Conservation (phyloP, 1,140 invertebrate genomes). For the Brachionus angularis region DNA sequence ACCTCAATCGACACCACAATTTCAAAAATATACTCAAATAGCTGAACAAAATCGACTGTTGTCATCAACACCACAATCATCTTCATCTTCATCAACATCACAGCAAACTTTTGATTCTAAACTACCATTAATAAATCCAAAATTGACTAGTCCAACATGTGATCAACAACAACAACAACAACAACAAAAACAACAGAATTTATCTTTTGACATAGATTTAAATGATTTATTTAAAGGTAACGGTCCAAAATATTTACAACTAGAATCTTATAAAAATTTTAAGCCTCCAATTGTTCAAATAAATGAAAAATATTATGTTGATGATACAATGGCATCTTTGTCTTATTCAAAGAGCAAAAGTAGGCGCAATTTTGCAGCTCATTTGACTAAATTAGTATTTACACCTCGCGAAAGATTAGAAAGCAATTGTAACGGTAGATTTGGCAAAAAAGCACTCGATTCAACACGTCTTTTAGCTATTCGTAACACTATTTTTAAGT, state of each 20-base stretch:
- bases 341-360: conserved; percentile 31
- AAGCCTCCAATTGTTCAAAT: background rate
- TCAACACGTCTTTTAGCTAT: background rate
- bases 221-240: conserved; percentile 30
- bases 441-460: conserved; percentile 32
- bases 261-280: conserved; percentile 6
- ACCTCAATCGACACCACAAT: too few species aligned
- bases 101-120: too few species aligned
- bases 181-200: background rate
- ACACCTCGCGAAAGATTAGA: conserved; percentile 20
- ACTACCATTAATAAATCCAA: too few species aligned
- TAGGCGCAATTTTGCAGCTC: conserved; percentile 18
- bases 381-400: conserved; percentile 26
- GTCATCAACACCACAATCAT: background rate
- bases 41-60: background rate
- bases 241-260: conserved; percentile 21
- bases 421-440: conserved; percentile 21
- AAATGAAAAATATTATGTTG: conserved; percentile 17
- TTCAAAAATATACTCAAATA: background rate
- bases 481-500: conserved; percentile 32
- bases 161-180: background rate
- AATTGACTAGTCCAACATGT: background rate
- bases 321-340: conserved; percentile 10
- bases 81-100: background rate
- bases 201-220: conserved; percentile 7